These are phyloP conservation scores for Cathartes aura DNA, from an alignment of 2,113 vertebrate genomes.

Conservation along the genomic window DNA sequence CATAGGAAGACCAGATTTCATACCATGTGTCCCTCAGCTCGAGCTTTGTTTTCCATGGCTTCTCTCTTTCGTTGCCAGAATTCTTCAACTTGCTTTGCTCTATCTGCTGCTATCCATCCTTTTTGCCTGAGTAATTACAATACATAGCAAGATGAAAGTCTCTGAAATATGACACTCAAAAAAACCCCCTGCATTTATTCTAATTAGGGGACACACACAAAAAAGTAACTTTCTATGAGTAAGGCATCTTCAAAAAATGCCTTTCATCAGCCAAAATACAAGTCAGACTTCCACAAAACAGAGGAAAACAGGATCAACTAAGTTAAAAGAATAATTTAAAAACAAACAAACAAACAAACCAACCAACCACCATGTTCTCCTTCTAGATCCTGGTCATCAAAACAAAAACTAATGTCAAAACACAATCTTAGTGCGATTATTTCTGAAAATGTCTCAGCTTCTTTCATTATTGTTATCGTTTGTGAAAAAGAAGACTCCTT, in stretches of 20 bases:
- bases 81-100: conserved; percentile 91
- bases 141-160: conserved; percentile 44
- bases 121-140: conserved; percentile 80
- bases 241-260: background rate
- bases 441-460: background rate
- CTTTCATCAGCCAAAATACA: background rate
- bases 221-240: background rate
- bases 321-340: background rate
- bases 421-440: background rate
- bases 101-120: conserved; percentile 79
- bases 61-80: conserved; percentile 93
- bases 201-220: background rate
- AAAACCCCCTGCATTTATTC: fast-evolving
- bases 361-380: background rate
- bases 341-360: too few species aligned
- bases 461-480: background rate
- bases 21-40: conserved; percentile 97
- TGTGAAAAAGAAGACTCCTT: background rate
- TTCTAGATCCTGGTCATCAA: background rate
- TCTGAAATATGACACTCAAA: background rate
- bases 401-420: background rate
- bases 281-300: background rate
- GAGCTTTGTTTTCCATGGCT: conserved; percentile 96
- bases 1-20: conserved; percentile 34
- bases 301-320: background rate